Percentiles rank a stretch among this genome's conserved stretches.
Evolutionary conservation across 2,113 vertebrate genomes (phyloP).

Genomic region (Tetraodon nigroviridis): DNA sequence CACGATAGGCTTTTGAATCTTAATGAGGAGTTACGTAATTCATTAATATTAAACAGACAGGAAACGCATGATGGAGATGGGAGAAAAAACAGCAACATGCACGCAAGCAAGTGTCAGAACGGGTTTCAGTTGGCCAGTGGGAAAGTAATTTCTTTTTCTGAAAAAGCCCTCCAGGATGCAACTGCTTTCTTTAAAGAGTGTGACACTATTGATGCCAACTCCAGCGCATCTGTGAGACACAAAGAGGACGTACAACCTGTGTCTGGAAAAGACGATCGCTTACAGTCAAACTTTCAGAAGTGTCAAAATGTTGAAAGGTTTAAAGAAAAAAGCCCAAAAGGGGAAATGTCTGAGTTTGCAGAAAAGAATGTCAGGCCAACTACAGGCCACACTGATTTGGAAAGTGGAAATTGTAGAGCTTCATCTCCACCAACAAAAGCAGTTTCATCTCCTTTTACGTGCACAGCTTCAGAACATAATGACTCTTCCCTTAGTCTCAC

Average conservation of each 20-base stretch:
- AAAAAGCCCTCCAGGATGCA: constrained; percentile 38
- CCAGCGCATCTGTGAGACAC: background rate
- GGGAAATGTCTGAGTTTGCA: constrained; percentile 40
- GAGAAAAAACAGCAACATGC: background rate
- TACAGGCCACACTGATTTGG: background rate
- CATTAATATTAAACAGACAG: background rate
- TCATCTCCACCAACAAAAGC: constrained; percentile 56
- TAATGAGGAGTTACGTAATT: background rate
- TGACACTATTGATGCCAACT: background rate
- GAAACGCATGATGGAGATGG: background rate
- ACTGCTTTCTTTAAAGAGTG: constrained; percentile 41
- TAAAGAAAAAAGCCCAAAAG: constrained; percentile 56
- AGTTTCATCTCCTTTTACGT: constrained; percentile 4
- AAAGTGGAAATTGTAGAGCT: constrained; percentile 52
- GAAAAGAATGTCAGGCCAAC: constrained; percentile 1
- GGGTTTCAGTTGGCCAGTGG: constrained; percentile 56
- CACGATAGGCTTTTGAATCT: background rate
- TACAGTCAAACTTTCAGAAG: constrained; percentile 21
- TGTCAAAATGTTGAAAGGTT: background rate
- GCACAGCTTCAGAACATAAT: constrained; percentile 11
- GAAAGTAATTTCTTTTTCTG: constrained; percentile 43
- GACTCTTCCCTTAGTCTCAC: constrained; percentile 6
- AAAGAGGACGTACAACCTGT: background rate
- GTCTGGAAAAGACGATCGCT: constrained; percentile 22
- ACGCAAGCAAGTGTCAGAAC: background rate